A percentile compares a stretch with the other conserved stretches of the same genome.
phyloP scores from a whole-genome alignment of 1,140 invertebrate genomes.

The Solen grandis region DNA sequence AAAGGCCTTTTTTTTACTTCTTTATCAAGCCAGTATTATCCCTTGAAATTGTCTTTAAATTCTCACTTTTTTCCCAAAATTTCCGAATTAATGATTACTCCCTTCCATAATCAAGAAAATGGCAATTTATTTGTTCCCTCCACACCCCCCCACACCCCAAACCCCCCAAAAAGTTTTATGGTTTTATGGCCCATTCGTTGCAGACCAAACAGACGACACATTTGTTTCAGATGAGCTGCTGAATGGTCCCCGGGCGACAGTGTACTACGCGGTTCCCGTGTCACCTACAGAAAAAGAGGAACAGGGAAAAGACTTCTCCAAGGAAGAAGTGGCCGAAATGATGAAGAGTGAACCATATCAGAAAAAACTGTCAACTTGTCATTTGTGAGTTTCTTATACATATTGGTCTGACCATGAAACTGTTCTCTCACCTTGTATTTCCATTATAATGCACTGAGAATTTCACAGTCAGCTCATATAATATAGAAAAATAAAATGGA shows the following conservation, averaged over 20 bases:
- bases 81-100: too few species aligned
- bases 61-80: too few species aligned
- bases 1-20: too few species aligned
- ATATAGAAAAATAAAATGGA: too few species aligned
- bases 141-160: neutral
- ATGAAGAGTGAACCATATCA: constrained; percentile 60
- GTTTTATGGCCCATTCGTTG: too few species aligned
- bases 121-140: neutral
- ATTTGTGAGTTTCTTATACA: constrained; percentile 51
- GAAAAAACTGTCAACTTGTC: constrained; percentile 61
- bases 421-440: too few species aligned
- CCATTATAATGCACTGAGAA: too few species aligned
- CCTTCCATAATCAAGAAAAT: neutral
- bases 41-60: too few species aligned
- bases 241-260: constrained; percentile 53
- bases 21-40: too few species aligned
- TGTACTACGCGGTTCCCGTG: constrained; percentile 48
- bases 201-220: neutral
- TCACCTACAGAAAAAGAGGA: constrained; percentile 56
- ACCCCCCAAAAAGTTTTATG: neutral
- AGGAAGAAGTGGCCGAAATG: constrained; percentile 58
- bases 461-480: too few species aligned
- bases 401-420: too few species aligned
- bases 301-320: constrained; percentile 58
- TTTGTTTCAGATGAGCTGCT: constrained; percentile 61